These are phyloP conservation scores for Rhegmatorhina hoffmannsi DNA, from an alignment of 2,113 vertebrate species.

Conservation along the genomic window DNA sequence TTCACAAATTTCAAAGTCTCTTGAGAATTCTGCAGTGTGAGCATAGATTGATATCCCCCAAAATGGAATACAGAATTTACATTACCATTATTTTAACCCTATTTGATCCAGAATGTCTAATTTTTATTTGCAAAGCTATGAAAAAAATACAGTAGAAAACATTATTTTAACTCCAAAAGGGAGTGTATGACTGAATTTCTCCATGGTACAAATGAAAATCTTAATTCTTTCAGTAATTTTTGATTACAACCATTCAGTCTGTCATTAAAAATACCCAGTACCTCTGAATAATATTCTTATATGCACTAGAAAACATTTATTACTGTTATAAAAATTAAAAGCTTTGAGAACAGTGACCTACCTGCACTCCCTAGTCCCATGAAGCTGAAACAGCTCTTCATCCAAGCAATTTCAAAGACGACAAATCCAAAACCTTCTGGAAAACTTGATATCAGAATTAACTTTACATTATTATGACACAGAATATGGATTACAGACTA, in stretches of 20 bases:
- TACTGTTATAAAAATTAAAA: background rate
- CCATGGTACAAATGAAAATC: background rate
- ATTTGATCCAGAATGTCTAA: background rate
- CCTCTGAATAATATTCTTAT: background rate
- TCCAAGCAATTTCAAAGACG: background rate
- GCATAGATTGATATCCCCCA: background rate
- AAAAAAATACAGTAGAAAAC: background rate
- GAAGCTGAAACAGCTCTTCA: background rate
- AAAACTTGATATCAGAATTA: background rate
- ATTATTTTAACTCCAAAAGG: background rate
- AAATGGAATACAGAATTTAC: background rate
- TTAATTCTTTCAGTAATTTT: background rate
- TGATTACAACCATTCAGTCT: background rate
- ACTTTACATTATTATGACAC: accelerated
- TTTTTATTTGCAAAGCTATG: background rate
- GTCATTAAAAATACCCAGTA: accelerated
- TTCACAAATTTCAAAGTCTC: background rate
- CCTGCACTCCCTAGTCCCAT: accelerated
- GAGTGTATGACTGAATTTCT: background rate
- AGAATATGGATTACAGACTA: background rate
- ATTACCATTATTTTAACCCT: background rate
- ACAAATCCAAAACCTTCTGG: accelerated
- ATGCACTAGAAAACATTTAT: background rate
- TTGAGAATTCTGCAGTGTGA: background rate
- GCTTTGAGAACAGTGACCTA: background rate